Evolutionary conservation across 1,140 invertebrate genomes (phyloP).

Genomic region (Acromyrmex echinatior): DNA sequence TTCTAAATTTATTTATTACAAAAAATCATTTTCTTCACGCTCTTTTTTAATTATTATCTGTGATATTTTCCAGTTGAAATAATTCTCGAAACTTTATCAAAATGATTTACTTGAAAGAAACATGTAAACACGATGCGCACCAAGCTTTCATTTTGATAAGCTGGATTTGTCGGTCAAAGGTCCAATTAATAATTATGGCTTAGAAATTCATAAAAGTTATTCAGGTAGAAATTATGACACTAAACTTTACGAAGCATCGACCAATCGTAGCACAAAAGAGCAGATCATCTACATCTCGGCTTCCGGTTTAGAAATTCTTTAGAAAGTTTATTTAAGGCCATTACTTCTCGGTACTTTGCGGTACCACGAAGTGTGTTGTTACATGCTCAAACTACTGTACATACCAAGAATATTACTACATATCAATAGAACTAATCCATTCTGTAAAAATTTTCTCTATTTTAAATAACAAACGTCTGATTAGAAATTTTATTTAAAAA

Average conservation of each 20-base stretch:
- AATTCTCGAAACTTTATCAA: not conserved
- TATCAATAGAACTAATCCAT: not conserved
- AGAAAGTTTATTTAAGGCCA: slow-evolving; percentile 66
- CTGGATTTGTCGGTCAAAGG: not conserved
- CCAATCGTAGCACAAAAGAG: slow-evolving; percentile 17
- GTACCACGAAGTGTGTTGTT: not conserved
- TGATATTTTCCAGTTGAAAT: not conserved
- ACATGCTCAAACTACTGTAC: not conserved
- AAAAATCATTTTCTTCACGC: not conserved
- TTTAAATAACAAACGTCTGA: not conserved
- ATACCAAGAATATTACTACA: not conserved
- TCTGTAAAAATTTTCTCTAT: not conserved
- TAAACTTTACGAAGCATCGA: not conserved
- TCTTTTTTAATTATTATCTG: slow-evolving; percentile 12
- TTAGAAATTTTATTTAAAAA: not conserved
- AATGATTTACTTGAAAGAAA: not conserved
- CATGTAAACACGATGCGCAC: not conserved
- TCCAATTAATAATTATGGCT: not conserved
- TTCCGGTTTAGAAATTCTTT: slow-evolving; percentile 66
- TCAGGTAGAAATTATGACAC: slow-evolving; percentile 42
- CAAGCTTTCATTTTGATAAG: not conserved
- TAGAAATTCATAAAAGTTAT: not conserved
- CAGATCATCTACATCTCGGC: slow-evolving; percentile 7
- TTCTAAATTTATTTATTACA: not conserved
- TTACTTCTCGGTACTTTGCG: slow-evolving; percentile 38